Conservation (phyloP, 2,113 vertebrate species). For the Salvelinus fontinalis region DNA sequence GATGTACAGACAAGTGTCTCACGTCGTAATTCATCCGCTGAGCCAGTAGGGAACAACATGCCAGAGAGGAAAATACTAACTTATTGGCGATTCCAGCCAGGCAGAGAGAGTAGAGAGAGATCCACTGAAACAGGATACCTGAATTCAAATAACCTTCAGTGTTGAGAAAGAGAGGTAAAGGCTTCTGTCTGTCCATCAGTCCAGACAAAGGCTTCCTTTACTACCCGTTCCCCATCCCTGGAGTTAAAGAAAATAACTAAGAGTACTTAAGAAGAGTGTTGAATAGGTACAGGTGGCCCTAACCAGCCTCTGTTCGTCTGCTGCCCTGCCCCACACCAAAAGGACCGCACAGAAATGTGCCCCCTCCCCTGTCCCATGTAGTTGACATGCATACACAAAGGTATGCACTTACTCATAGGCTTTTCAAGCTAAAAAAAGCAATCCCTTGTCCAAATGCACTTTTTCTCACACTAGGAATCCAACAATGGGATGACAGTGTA, state of each 20-base stretch:
- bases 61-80: slow-evolving; percentile 62
- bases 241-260: neutral
- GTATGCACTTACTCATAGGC: slow-evolving; percentile 52
- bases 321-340: no score
- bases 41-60: slow-evolving; percentile 60
- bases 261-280: neutral
- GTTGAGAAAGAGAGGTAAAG: slow-evolving; percentile 26
- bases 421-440: slow-evolving; percentile 53
- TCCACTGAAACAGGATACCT: slow-evolving; percentile 16
- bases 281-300: neutral
- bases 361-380: neutral
- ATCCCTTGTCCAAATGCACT: slow-evolving; percentile 56
- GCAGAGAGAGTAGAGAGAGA: neutral
- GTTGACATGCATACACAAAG: slow-evolving; percentile 1
- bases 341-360: no score
- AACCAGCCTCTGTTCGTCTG: neutral
- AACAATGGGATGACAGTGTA: slow-evolving; percentile 57
- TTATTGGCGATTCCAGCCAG: neutral
- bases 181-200: neutral
- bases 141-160: slow-evolving; percentile 2
- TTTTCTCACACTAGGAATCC: slow-evolving; percentile 55
- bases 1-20: slow-evolving; percentile 62
- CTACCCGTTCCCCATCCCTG: neutral
- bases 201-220: neutral
- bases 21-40: slow-evolving; percentile 64